These are phyloP conservation scores for Semicossyphus pulcher DNA, from an alignment of 2,113 vertebrate genomes.

Conservation along the genomic window DNA sequence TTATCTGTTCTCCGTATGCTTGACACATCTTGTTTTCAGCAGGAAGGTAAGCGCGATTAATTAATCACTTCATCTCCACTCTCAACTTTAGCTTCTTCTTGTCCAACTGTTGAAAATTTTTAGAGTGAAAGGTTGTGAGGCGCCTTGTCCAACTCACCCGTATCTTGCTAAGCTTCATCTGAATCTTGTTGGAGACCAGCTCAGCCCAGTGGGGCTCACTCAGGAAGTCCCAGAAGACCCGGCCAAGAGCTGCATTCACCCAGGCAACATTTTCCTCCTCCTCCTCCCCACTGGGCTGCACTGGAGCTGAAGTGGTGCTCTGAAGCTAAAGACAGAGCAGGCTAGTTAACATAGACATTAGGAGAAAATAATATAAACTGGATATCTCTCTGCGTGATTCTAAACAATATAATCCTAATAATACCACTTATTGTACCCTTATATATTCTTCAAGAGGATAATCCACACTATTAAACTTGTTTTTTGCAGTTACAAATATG, in stretches of 20 bases:
- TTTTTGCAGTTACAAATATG: not conserved
- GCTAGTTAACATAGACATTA: not conserved
- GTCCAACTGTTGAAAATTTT: not conserved
- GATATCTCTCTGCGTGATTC: not conserved
- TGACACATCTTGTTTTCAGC: no score
- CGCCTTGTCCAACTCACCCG: constrained; percentile 83
- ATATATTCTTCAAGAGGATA: not conserved
- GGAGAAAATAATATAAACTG: not conserved
- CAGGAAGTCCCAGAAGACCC: constrained; percentile 97
- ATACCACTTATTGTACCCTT: not conserved
- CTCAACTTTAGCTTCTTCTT: not conserved
- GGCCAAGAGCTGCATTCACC: constrained; percentile 93
- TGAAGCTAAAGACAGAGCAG: constrained; percentile 69
- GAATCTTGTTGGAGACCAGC: constrained; percentile 97
- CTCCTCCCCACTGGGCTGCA: constrained; percentile 49
- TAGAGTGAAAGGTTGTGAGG: not conserved
- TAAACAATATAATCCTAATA: not conserved
- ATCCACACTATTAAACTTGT: not conserved
- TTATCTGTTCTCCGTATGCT: no score
- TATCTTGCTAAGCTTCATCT: constrained; percentile 99
- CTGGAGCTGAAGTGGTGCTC: constrained; percentile 28
- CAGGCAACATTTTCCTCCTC: constrained; percentile 89
- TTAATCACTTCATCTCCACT: not conserved
- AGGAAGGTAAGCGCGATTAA: no score
- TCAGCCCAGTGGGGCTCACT: constrained; percentile 95